Percentiles rank a stretch among this genome's conserved stretches.
phyloP scores from a whole-genome alignment of 2,797 vertebrate genomes.

The Chrysolophus pictus region DNA sequence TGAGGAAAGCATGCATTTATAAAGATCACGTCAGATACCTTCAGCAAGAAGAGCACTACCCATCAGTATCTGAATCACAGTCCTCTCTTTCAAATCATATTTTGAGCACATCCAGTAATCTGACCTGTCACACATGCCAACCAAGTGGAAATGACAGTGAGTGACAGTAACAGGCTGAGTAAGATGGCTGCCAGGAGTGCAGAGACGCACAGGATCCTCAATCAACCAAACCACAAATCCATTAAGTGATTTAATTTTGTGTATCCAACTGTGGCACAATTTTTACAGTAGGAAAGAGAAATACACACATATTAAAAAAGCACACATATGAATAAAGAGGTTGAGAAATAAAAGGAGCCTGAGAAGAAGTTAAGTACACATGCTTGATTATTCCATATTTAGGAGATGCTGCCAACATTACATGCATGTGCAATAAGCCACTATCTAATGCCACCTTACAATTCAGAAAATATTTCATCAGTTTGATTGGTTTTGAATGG shows the following conservation, averaged over 20 bases:
- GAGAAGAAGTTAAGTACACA: neutral
- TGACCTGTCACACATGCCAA: conserved; percentile 64
- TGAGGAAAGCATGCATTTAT: conserved; percentile 17
- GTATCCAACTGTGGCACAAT: conserved; percentile 69
- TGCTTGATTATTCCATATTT: neutral
- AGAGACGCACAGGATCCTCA: conserved; percentile 71
- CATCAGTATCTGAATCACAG: conserved; percentile 23
- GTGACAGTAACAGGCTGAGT: conserved; percentile 75
- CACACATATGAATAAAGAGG: neutral
- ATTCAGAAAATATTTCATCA: neutral
- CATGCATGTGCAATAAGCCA: neutral
- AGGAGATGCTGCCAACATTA: neutral
- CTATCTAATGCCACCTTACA: neutral
- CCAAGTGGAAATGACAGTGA: conserved; percentile 79
- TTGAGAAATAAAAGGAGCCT: neutral
- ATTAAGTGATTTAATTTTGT: conserved; percentile 81
- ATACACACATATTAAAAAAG: conserved; percentile 3
- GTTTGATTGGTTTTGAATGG: neutral
- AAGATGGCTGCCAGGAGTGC: conserved; percentile 66
- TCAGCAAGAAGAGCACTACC: neutral
- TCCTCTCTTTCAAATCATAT: conserved; percentile 40
- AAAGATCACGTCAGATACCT: neutral
- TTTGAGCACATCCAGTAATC: conserved; percentile 64
- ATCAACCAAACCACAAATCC: conserved; percentile 76
- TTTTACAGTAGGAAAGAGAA: conserved; percentile 56